Percentiles rank a stretch among this genome's conserved stretches.
Conservation (phyloP, 2,113 vertebrate genomes). For the Macaca mulatta region DNA sequence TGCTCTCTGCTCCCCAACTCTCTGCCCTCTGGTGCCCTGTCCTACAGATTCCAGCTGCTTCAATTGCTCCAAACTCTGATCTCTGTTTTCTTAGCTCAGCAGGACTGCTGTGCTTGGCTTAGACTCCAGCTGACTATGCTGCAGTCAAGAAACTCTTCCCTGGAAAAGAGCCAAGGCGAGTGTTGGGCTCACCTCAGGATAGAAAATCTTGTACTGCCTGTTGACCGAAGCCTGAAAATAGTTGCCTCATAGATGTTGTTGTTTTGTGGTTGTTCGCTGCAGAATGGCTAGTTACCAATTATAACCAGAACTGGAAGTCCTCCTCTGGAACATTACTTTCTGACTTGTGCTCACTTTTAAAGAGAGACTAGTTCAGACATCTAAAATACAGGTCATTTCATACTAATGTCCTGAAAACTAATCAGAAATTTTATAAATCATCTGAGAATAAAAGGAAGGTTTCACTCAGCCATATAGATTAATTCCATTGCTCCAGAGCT, state of each 20-base stretch:
- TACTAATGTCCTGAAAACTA: not conserved
- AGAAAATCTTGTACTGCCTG: not conserved
- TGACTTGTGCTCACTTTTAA: not conserved
- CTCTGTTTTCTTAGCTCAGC: not conserved
- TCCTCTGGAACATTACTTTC: not conserved
- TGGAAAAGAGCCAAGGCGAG: not conserved
- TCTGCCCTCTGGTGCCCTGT: not conserved
- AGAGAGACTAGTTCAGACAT: not conserved
- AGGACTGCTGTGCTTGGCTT: not conserved
- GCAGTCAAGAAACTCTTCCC: not conserved
- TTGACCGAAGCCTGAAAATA: not conserved
- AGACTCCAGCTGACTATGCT: not conserved
- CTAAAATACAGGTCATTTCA: constrained; percentile 9
- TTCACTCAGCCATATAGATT: not conserved
- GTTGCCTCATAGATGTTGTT: not conserved
- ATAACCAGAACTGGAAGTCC: not conserved
- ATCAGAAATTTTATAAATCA: not conserved
- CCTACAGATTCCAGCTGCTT: not conserved
- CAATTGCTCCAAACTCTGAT: not conserved
- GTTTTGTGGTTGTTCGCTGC: not conserved
- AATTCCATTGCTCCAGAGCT: not conserved
- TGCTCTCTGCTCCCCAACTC: not conserved
- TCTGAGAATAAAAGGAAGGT: not conserved
- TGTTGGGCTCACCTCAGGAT: not conserved
- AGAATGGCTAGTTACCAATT: not conserved